Evolutionary conservation across 2,797 vertebrate species (phyloP).

Genomic region (Fundulus diaphanus): DNA sequence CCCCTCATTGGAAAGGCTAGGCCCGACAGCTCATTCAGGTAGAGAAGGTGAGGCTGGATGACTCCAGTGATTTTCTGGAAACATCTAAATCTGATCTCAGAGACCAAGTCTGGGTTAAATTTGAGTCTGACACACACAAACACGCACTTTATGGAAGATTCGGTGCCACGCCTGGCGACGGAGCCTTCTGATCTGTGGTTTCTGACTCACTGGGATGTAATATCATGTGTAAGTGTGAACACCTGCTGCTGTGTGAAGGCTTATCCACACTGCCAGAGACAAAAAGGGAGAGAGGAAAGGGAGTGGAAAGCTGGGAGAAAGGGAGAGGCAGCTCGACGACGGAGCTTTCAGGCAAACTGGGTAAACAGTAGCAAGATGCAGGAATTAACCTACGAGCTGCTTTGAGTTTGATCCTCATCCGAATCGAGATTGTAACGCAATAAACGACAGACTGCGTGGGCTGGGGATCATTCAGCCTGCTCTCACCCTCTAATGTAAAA

Average conservation of each 20-base stretch:
- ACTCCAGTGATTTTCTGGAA: not conserved
- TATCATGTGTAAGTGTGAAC: conserved; percentile 53
- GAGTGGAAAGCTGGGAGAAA: conserved; percentile 37
- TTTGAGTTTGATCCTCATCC: conserved; percentile 50
- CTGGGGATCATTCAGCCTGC: conserved; percentile 52
- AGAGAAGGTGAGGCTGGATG: not conserved
- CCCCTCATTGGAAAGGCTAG: not conserved
- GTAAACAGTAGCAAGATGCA: conserved; percentile 27
- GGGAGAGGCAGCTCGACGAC: conserved; percentile 36
- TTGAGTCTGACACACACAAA: not conserved
- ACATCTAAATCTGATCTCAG: not conserved
- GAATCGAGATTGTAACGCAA: conserved; percentile 42
- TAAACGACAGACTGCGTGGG: conserved; percentile 44
- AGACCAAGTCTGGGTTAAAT: not conserved
- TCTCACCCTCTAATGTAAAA: conserved; percentile 57
- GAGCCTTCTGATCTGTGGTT: conserved; percentile 40
- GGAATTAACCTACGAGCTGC: conserved; percentile 35
- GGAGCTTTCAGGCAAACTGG: conserved; percentile 17
- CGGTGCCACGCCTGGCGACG: conserved; percentile 37
- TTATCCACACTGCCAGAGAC: conserved; percentile 19
- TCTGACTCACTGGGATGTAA: conserved; percentile 58
- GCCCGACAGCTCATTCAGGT: not conserved
- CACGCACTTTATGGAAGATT: conserved; percentile 1
- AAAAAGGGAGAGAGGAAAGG: conserved; percentile 35
- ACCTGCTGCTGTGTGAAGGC: conserved; percentile 47